A percentile compares a stretch with the other conserved stretches of the same genome.
phyloP scores from a whole-genome alignment of 1,140 invertebrate genomes.

The Macrocentrus cingulum region DNA sequence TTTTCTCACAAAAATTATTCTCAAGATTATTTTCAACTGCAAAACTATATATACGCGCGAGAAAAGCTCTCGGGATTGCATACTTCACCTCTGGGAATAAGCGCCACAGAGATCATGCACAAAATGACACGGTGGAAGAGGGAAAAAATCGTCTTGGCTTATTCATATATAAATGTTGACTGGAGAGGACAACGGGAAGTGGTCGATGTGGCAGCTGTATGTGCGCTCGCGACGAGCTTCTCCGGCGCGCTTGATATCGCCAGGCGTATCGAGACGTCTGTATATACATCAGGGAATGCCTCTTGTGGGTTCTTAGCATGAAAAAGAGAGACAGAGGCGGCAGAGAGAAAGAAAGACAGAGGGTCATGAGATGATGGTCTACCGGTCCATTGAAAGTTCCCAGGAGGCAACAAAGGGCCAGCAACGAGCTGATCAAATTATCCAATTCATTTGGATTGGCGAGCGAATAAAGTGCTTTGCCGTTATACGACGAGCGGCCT shows the following conservation, averaged over 20 bases:
- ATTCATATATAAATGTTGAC: no score
- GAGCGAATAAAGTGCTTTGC: conserved; percentile 29
- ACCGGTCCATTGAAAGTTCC: conserved; percentile 57
- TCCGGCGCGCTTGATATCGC: no score
- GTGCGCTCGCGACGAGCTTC: no score
- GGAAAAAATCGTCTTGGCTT: not conserved
- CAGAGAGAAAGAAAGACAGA: not conserved
- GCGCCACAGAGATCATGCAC: no score
- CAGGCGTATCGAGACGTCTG: no score
- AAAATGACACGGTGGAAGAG: not conserved
- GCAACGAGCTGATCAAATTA: conserved; percentile 61
- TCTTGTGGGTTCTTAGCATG: not conserved
- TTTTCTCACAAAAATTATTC: not conserved
- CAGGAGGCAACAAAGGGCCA: conserved; percentile 60
- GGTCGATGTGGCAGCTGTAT: no score
- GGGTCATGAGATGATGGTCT: conserved; percentile 42
- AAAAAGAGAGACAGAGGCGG: not conserved
- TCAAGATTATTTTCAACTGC: not conserved
- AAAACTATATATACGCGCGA: not conserved
- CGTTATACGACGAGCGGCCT: no score
- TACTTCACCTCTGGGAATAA: no score
- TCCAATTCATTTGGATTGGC: conserved; percentile 61
- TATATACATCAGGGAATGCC: no score
- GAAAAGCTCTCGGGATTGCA: no score
- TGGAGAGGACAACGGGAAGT: no score